phyloP scores from a whole-genome alignment of 1,140 invertebrate genomes.

The Drosophila pandora region DNA sequence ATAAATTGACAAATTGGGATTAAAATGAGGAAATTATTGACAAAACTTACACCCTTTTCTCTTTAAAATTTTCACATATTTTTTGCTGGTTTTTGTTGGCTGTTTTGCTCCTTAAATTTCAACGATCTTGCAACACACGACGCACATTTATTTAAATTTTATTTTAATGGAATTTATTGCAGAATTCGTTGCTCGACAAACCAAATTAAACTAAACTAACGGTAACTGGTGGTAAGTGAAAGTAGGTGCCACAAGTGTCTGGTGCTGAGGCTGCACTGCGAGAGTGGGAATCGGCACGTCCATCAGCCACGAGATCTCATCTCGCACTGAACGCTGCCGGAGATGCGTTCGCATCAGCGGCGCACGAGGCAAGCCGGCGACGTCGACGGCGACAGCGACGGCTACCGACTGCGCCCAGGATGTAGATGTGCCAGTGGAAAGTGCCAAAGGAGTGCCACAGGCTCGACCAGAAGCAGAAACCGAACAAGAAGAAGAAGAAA shows the following conservation, averaged over 20 bases:
- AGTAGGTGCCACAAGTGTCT: slow-evolving; percentile 52
- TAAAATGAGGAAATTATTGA: background rate
- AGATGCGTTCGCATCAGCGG: slow-evolving; percentile 36
- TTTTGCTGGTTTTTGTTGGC: slow-evolving; percentile 35
- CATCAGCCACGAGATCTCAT: slow-evolving; percentile 84
- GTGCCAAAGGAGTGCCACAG: slow-evolving; percentile 30
- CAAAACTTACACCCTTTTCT: slow-evolving; percentile 58
- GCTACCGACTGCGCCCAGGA: slow-evolving; percentile 53
- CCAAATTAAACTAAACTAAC: slow-evolving; percentile 16
- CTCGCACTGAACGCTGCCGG: slow-evolving; percentile 77
- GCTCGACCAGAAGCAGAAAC: background rate
- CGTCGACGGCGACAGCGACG: slow-evolving; percentile 42
- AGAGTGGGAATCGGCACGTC: slow-evolving; percentile 79
- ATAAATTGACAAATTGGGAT: background rate
- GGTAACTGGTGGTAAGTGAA: slow-evolving; percentile 4
- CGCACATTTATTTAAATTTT: slow-evolving; percentile 43
- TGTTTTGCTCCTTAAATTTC: slow-evolving; percentile 22
- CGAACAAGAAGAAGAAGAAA: no score
- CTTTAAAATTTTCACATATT: slow-evolving; percentile 67
- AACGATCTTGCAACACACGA: slow-evolving; percentile 10
- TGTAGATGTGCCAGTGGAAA: slow-evolving; percentile 52
- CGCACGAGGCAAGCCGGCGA: slow-evolving; percentile 63
- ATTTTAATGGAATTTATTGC: background rate
- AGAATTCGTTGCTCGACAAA: slow-evolving; percentile 16
- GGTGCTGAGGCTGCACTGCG: slow-evolving; percentile 53